Base-by-base conservation (phyloP, 2,113 vertebrate genomes). In the Paramisgurnus dabryanus region DNA sequence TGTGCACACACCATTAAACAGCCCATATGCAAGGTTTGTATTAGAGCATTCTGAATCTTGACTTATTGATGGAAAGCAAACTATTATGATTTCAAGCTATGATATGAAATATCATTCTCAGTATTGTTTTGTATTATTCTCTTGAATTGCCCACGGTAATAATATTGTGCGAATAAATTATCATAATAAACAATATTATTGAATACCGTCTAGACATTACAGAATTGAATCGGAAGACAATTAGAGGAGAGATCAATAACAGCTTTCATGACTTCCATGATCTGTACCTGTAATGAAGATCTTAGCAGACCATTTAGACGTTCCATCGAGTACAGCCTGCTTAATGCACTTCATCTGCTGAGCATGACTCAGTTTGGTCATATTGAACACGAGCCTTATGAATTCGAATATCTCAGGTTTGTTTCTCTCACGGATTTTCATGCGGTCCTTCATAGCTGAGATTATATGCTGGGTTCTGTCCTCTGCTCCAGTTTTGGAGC, bases 301-400 rank as follows among this genome's bases (percentile, higher is more conserved):
- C 90, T 98, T 99, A 85, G 98, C 97, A 0, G 95, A 98, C 98
- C 98, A 99, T 82, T 99, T 99, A 80, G 97, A 98, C 50, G 97
- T 98, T 58, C 98, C 97, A 40, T 98, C 96, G 71, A 99, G 91
- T 58, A 99, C 96, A 0, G 92, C 96, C 87, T 99, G 98, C 83
- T 99, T 99, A 77, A 98, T 91, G 12, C 90, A 92, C 91, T 99
- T 99, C 95, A 99, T 98, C 88, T 99, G 94, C 83, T 99, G 97
- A 3, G 88, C 90, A 17, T 99, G 98, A 55, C 92, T 81, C 86
- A 94, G 83, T 86, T 96, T 98, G 89, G 90, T 88, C 82, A 96
- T 80, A 55, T 74, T 84, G 78, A 99, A 99, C 63, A 98, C 93
- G 17, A 92, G 94, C 61, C 94, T 90, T 87, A 99, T 98, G 78